phyloP scores from a whole-genome alignment of 2,113 vertebrate genomes.

The Rhegmatorhina hoffmannsi region DNA sequence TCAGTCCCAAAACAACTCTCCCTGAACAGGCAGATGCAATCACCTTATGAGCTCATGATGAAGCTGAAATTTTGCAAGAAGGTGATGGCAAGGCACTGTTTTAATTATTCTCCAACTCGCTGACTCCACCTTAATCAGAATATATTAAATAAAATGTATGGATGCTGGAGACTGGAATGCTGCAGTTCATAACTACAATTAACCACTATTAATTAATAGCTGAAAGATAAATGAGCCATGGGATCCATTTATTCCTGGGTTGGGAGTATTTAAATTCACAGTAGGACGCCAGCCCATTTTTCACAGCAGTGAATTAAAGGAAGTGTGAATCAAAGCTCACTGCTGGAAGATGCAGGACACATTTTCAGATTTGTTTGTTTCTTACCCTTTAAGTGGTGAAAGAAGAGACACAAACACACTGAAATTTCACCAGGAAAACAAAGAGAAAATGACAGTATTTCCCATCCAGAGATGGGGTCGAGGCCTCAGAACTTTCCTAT shows the following conservation, averaged over 20 bases:
- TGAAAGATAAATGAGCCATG: slow-evolving; percentile 80
- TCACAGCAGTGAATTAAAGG: slow-evolving; percentile 77
- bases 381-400: background rate
- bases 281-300: slow-evolving; percentile 77
- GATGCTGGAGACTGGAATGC: slow-evolving; percentile 73
- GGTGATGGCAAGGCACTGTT: slow-evolving; percentile 37
- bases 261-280: slow-evolving; percentile 83
- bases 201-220: slow-evolving; percentile 84
- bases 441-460: background rate
- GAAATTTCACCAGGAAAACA: background rate
- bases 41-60: background rate
- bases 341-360: slow-evolving; percentile 7
- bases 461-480: background rate
- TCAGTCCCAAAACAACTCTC: background rate
- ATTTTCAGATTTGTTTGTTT: slow-evolving; percentile 18
- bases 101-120: slow-evolving; percentile 47
- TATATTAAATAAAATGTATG: slow-evolving; percentile 81
- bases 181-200: slow-evolving; percentile 84
- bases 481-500: background rate
- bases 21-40: background rate
- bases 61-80: slow-evolving; percentile 10
- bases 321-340: slow-evolving; percentile 61
- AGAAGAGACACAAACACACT: background rate
- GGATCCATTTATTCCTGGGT: slow-evolving; percentile 75
- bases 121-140: slow-evolving; percentile 64